These are phyloP conservation scores for Ischnura elegans DNA, from an alignment of 2,888 invertebrate species.

Conservation along the genomic window DNA sequence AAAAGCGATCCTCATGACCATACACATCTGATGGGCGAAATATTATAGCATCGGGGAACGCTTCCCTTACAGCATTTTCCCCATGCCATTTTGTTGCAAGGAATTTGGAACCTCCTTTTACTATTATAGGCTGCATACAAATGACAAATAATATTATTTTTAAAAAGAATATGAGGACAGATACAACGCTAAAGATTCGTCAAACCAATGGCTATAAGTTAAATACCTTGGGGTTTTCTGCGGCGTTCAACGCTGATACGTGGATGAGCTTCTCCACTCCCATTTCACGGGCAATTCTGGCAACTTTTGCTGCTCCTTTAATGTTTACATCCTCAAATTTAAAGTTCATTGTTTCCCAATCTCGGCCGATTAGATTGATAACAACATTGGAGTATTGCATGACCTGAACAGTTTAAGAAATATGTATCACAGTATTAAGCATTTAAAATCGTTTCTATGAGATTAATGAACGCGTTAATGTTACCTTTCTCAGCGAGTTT, in stretches of 20 bases:
- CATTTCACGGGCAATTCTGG: conserved; percentile 85
- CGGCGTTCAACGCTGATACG: conserved; percentile 92
- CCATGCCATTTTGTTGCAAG: conserved; percentile 90
- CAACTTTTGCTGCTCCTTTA: conserved; percentile 90
- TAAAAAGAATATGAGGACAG: not conserved
- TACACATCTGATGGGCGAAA: conserved; percentile 95
- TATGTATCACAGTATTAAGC: not conserved
- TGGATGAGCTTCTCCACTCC: conserved; percentile 97
- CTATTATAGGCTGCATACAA: conserved; percentile 79
- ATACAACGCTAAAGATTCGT: not conserved
- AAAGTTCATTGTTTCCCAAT: conserved; percentile 95
- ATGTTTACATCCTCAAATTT: conserved; percentile 92
- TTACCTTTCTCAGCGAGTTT: conserved; percentile 84
- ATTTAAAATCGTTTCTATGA: too few relatives aligned
- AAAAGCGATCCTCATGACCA: conserved; percentile 93
- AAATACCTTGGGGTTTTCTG: conserved; percentile 82
- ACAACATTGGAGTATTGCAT: conserved; percentile 98
- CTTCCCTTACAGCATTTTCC: conserved; percentile 93
- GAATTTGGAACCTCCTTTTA: conserved; percentile 88
- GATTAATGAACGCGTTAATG: not conserved
- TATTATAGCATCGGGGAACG: conserved; percentile 97
- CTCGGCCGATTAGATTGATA: conserved; percentile 94
- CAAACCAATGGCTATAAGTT: not conserved
- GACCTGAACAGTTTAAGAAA: conserved; percentile 77
- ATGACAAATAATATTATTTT: not conserved